Conservation (phyloP, 2,888 invertebrate genomes). For the Campoplex capitator region DNA sequence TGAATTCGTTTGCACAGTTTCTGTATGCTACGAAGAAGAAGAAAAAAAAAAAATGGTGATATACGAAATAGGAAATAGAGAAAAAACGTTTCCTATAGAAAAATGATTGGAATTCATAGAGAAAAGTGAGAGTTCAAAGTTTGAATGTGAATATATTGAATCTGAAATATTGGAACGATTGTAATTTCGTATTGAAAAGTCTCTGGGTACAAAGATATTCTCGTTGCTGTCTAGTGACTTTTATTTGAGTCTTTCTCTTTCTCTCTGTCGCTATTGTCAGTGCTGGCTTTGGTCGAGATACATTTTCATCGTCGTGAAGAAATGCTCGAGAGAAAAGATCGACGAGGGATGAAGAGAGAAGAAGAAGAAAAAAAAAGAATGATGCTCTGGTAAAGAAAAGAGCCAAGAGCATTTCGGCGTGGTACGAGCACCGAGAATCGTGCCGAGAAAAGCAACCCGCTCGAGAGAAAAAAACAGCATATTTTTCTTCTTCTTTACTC, state of each 20-base stretch:
- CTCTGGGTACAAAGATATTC: constrained; percentile 8
- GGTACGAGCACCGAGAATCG: constrained; percentile 43
- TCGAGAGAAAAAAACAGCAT: constrained; percentile 16
- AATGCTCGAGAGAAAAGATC: not conserved
- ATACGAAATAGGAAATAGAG: too few relatives aligned
- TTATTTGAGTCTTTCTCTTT: constrained; percentile 15
- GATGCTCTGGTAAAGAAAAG: constrained; percentile 1
- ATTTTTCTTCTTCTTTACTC: constrained; percentile 20
- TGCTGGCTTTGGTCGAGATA: not conserved
- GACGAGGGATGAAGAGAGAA: too few relatives aligned
- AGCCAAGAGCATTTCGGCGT: constrained; percentile 30
- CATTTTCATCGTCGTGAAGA: constrained; percentile 44
- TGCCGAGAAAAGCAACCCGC: constrained; percentile 61
- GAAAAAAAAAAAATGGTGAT: not conserved
- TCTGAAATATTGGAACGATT: not conserved
- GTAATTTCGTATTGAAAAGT: not conserved
- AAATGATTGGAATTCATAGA: not conserved
- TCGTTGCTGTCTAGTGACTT: constrained; percentile 19
- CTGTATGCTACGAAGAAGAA: too few relatives aligned
- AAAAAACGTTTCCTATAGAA: not conserved
- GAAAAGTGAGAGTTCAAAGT: not conserved
- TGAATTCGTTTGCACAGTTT: not conserved
- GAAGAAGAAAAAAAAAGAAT: not conserved
- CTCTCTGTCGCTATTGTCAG: not conserved
- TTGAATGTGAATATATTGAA: not conserved